phyloP scores from a whole-genome alignment of 2,113 vertebrate genomes.

The Polypterus bichir region DNA sequence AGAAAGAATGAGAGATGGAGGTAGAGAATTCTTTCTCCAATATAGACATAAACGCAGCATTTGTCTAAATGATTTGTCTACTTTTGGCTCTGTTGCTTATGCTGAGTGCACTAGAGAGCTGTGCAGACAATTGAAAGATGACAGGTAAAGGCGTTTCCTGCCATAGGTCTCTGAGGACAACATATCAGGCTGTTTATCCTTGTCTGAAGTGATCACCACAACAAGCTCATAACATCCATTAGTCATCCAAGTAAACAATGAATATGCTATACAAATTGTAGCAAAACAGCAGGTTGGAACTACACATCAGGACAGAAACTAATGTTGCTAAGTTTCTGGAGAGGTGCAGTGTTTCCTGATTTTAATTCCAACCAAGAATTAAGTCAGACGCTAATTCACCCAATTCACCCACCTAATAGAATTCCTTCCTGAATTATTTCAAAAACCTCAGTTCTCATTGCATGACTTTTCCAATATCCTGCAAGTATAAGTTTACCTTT shows the following conservation, averaged over 20 bases:
- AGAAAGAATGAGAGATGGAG: constrained; percentile 11
- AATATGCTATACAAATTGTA: too few species aligned
- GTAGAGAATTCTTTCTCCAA: constrained; percentile 36
- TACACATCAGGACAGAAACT: too few species aligned
- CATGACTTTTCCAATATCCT: too few species aligned
- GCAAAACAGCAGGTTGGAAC: too few species aligned
- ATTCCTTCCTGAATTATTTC: too few species aligned
- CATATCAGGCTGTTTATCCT: constrained; percentile 58
- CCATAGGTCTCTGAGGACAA: constrained; percentile 30
- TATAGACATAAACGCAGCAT: constrained; percentile 54
- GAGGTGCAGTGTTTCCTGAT: too few species aligned
- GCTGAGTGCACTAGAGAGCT: constrained; percentile 26
- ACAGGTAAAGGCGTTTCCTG: constrained; percentile 41
- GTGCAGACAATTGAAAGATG: constrained; percentile 58
- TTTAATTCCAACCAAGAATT: too few species aligned
- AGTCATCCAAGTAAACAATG: neutral
- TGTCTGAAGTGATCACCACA: constrained; percentile 50
- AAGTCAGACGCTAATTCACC: too few species aligned
- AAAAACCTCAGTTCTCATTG: too few species aligned
- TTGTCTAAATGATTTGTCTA: constrained; percentile 49
- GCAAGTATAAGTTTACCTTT: too few species aligned
- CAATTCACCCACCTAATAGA: too few species aligned
- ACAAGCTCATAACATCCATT: neutral
- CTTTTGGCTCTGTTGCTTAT: constrained; percentile 36
- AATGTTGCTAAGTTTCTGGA: too few species aligned